phyloP scores from a whole-genome alignment of 2,888 invertebrate genomes.

The Mesorhabditis sp. region DNA sequence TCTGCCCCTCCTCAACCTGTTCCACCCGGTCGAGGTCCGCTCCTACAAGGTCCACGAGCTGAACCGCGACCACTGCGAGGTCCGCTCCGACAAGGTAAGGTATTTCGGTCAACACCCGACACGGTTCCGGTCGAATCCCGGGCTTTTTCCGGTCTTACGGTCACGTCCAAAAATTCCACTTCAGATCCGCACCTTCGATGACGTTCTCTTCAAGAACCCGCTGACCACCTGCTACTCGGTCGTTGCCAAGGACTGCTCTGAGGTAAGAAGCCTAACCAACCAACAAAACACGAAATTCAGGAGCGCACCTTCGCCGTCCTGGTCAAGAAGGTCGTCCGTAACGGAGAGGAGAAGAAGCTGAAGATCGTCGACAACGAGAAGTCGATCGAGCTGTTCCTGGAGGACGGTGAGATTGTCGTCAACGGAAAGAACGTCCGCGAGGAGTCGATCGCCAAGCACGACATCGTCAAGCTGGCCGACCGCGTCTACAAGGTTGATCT shows the following conservation, averaged over 20 bases:
- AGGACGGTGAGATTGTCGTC: conserved; percentile 23
- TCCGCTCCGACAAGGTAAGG: conserved; percentile 10
- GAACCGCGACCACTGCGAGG: conserved; percentile 7
- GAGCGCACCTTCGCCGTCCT: conserved; percentile 51
- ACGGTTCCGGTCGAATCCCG: no score
- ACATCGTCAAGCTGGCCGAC: conserved; percentile 23
- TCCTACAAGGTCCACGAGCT: conserved; percentile 17
- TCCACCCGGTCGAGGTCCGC: conserved; percentile 16
- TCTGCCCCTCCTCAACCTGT: conserved; percentile 22
- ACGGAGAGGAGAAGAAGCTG: conserved; percentile 23
- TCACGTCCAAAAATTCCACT: conserved; percentile 10
- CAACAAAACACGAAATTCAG: conserved; percentile 30
- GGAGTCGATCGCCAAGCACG: conserved; percentile 17
- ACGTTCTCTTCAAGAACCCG: conserved; percentile 45
- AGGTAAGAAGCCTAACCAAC: conserved; percentile 32
- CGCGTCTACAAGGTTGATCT: conserved; percentile 29
- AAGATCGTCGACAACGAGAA: conserved; percentile 23
- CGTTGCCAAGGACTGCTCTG: conserved; percentile 60
- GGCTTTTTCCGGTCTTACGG: no score
- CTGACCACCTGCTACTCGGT: conserved; percentile 58
- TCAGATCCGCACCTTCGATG: conserved; percentile 55
- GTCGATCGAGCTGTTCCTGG: conserved; percentile 16
- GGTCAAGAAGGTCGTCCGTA: conserved; percentile 40
- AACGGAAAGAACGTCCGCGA: conserved; percentile 31
- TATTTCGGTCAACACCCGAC: neutral